Base-by-base conservation (phyloP, 2,797 vertebrate species). In the Coregonus ussuriensis region DNA sequence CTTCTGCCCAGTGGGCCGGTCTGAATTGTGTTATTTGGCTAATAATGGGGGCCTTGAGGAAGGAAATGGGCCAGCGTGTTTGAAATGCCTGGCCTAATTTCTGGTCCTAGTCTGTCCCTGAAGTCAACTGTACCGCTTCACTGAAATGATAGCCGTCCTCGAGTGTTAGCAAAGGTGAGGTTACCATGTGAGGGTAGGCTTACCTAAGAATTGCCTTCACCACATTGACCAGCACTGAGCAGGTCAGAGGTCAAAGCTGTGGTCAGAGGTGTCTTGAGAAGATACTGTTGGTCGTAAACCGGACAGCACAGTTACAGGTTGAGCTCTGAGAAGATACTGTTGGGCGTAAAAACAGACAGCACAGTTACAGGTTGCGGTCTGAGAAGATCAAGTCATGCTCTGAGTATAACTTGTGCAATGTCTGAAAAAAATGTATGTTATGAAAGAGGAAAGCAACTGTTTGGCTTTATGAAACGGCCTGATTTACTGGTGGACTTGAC, bases 371-470 rank as follows among this genome's bases (percentile, higher is more conserved):
- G 14, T 18, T 56, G 13, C 16, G 53, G 14, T 56, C 53, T 0
- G 53, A 29, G 65, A 29, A 67, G 15, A 67, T 67, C 65, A 67
- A 35, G 66, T 33, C 66, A 68, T 68, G 66, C 33, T 35, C 29
- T 31, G 4, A 35, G 33, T 35, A 4, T 3, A 18, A 21, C 15
- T 68, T 68, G 16, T 68, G 66, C 25, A 68, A 67, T 68, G 66
- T 68, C 66, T 68, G 66, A 31, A 16, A 0, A 33, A 31, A 18
- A 14, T 18, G 13, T 31, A 1, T 15, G 2, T 67, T 67, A 31
- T 16, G 4, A 14, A 75, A 75, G 18, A 59, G 6, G 37, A 37
- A 21, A 59, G 9, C n/a, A 21, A 52, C 21, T 9, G 51, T 15
- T 68, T 54, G 9, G 11, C 47, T 29, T 75, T 75, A 68, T 21